Evolutionary conservation across 2,113 vertebrate species (phyloP).

Genomic region (Steatornis caripensis): DNA sequence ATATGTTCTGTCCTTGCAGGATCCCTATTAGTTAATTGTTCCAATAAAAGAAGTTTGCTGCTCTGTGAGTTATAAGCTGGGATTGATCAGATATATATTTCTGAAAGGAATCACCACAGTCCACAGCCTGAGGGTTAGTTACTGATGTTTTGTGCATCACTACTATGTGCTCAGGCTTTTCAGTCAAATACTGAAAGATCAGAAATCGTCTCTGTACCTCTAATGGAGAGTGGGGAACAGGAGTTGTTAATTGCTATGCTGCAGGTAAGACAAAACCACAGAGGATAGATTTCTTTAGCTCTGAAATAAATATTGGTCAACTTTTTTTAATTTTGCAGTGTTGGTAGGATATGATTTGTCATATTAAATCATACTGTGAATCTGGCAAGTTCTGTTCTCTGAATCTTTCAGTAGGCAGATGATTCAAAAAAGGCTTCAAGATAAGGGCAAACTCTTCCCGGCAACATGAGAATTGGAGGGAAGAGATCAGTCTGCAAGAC

Average conservation of each 20-base stretch:
- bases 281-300: not conserved
- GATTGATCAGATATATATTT: not conserved
- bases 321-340: not conserved
- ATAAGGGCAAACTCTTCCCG: not conserved
- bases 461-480: not conserved
- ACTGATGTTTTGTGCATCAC: not conserved
- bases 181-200: not conserved
- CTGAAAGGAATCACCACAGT: not conserved
- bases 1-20: not conserved
- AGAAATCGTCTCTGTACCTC: not conserved
- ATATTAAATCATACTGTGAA: not conserved
- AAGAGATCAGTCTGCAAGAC: not conserved
- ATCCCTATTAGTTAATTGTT: not conserved
- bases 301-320: not conserved
- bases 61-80: not conserved
- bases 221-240: not conserved
- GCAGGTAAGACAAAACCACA: not conserved
- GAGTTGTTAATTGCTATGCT: conserved; percentile 2
- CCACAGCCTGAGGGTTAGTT: not conserved
- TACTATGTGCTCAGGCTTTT: not conserved
- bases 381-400: not conserved
- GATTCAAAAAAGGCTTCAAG: not conserved
- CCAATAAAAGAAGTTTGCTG: not conserved
- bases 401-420: not conserved
- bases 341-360: not conserved